Percentiles rank a stretch among this genome's conserved stretches.
These are phyloP conservation scores for Lasiurus borealis DNA, from an alignment of 2,113 vertebrate genomes.

Conservation along the genomic window DNA sequence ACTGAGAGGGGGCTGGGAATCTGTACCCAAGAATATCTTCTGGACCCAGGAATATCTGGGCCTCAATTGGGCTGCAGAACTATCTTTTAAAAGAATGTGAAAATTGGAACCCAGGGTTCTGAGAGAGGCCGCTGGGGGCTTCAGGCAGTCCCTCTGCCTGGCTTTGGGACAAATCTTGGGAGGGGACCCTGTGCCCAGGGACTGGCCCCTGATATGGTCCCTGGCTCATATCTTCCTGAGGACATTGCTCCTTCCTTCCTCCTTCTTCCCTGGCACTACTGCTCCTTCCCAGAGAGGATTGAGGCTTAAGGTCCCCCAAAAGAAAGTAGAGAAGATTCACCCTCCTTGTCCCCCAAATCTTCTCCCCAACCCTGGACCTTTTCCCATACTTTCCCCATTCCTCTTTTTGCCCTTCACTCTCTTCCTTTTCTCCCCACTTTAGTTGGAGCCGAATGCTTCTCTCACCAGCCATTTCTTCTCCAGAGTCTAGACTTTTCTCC, in stretches of 20 bases:
- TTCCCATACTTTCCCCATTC: background rate
- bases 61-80: background rate
- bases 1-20: conserved; percentile 9
- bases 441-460: background rate
- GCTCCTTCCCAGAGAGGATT: background rate
- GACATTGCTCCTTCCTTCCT: background rate
- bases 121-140: background rate
- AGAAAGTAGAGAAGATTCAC: background rate
- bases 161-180: background rate
- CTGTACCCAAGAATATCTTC: background rate
- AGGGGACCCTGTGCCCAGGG: background rate
- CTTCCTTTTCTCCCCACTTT: conserved; percentile 8
- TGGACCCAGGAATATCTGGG: background rate
- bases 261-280: background rate
- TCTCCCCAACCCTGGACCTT: background rate
- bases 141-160: background rate
- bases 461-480: conserved; percentile 35
- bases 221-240: background rate
- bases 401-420: background rate
- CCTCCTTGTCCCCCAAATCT: background rate
- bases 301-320: background rate
- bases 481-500: background rate
- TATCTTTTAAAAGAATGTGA: conserved; percentile 21
- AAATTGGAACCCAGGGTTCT: conserved; percentile 15
- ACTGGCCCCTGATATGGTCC: background rate